Base-by-base conservation (phyloP, 1,140 invertebrate species). In the Odontomachus brunneus region DNA sequence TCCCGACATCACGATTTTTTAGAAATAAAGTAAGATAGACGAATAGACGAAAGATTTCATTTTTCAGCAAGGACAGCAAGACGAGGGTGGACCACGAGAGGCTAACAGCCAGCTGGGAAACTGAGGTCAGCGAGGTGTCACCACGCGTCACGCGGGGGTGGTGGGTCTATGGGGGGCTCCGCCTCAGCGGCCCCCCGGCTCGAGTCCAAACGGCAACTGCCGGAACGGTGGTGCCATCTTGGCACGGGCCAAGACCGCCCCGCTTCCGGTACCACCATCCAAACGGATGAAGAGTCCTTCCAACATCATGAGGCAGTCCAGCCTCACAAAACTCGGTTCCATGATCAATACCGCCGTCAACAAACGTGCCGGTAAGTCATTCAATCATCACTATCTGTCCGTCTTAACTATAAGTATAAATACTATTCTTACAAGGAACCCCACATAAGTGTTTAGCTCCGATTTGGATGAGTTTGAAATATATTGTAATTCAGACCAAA, bases 271-370 rank as follows among this genome's bases (percentile, higher is more conserved):
- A 82, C 87, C 86, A 82, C 83, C 88, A 24, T 86, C 90, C 85
- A 94, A 94, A 89, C 92, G 94, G 89, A 93, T 94, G 90, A 92
- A 94, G 89, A 95, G 89, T 85, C 95, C 91, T 78, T 94, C 88
- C 89, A 94, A 89, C 89, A 95, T 96, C 88, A 96, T 96, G 92
- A 94, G 96, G 74, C 96, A 96, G 91, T 95, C 96, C 67, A 96
- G 96, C 93, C 95, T 96, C 90, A 96, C 96, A 38, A 95, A 95
- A 91, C 94, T 96, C 80, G 95, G 95, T n/a, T 95, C 95, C 82
- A 96, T 96, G 94, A 95, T 96, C 75, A 96, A 96, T 88, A 96
- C 95, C 59, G 95, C 96, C 72, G 95, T 96, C 80, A 95, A 94
- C 92, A 95, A 95, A 88, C 92, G 93, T 89, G 91, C 91, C 87